Evolutionary conservation across 2,888 invertebrate species (phyloP), one percentile per base, ranked within the genome.

Genomic region (Axea sp.): DNA sequence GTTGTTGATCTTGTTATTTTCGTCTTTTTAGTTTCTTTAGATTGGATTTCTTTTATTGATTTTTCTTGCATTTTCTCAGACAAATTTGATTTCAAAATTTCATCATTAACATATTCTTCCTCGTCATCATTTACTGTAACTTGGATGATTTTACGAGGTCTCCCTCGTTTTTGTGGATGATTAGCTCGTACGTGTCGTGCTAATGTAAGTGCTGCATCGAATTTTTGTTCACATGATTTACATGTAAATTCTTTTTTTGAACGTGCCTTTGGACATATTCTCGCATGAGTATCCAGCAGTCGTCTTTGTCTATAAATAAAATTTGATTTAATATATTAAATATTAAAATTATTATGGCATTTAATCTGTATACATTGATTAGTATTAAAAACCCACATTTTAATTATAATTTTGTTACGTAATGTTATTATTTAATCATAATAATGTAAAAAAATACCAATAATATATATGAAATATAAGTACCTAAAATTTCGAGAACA

Each of bases 161-260:
- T 78, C 6, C 81, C 78, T 53, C 81, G 78, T 51, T 80, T 82
- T 17, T 80, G 78, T 2, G 83, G 80, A 62, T 87, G 87, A 51
- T 79, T 79, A 0, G 80, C 77, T 6, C 86, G 81, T 0, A 84
- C 86, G 24, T 87, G 87, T 51, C 87, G 82, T 0, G 87, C 87
- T 5, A 87, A 68, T 0, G 82, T 80, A 1, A 87, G 82, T 0
- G 83, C 86, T 1, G 84, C 83, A 12, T 87, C 85, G 33, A 87
- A 87, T 14, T 82, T 84, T 19, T 84, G 82, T 2, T 82, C 59
- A 57, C 87, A 87, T 12, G 82, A 80, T 74, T 87, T 87, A 67
- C 87, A 87, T 7, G 83, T 45, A 26, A 82, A 87, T 39, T 82
- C 74, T 11, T 76, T 73, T 0, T 72, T 53, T 19, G 64, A 76